phyloP scores from a whole-genome alignment of 1,140 invertebrate species.

The Sitodiplosis mosellana region DNA sequence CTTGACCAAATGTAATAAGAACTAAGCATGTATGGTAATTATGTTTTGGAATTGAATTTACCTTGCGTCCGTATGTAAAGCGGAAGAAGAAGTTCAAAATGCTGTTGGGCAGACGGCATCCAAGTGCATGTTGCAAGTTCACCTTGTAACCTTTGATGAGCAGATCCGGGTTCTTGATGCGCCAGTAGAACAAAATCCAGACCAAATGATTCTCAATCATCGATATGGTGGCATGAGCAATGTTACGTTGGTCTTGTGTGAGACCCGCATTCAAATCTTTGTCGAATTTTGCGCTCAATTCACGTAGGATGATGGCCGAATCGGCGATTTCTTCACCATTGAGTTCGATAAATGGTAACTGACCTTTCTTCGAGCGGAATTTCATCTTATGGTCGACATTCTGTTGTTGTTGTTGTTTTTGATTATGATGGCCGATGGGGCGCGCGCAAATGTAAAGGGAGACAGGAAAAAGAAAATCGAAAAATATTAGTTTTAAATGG shows the following conservation, averaged over 20 bases:
- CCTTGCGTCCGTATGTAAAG: slow-evolving; percentile 69
- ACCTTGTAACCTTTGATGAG: slow-evolving; percentile 78
- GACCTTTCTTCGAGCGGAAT: slow-evolving; percentile 82
- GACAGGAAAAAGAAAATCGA: background rate
- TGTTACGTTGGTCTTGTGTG: slow-evolving; percentile 64
- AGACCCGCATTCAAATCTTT: slow-evolving; percentile 66
- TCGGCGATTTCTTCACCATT: slow-evolving; percentile 88
- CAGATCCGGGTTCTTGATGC: slow-evolving; percentile 67
- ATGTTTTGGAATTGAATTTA: slow-evolving; percentile 30
- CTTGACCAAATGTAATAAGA: no score
- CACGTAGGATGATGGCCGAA: slow-evolving; percentile 73
- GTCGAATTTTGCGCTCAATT: slow-evolving; percentile 59
- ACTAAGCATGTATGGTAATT: no score
- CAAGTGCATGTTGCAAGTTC: slow-evolving; percentile 71
- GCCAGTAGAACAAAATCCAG: slow-evolving; percentile 77
- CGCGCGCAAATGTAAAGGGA: no score
- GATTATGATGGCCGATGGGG: no score
- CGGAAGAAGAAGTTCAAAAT: slow-evolving; percentile 83
- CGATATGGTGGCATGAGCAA: slow-evolving; percentile 81
- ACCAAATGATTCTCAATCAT: slow-evolving; percentile 89
- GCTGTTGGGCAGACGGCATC: slow-evolving; percentile 69
- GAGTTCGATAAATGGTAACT: slow-evolving; percentile 78
- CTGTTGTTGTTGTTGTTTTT: slow-evolving; percentile 28
- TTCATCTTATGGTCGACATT: slow-evolving; percentile 90
- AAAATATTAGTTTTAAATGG: slow-evolving; percentile 3